Base-by-base conservation (phyloP, 2,113 vertebrate species). In the Camelus dromedarius region DNA sequence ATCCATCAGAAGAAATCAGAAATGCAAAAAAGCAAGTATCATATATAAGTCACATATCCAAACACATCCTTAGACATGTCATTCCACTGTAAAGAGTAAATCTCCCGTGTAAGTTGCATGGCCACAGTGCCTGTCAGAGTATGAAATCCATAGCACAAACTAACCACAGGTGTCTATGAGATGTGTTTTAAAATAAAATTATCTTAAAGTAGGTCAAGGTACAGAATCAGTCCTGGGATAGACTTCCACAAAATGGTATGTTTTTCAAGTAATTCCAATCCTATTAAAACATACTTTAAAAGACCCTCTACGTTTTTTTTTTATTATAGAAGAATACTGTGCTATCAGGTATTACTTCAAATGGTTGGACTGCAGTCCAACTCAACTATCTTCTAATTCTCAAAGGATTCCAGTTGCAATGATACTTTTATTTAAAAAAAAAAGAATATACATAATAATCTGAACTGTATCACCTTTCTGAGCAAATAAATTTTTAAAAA, bases 211-310 rank as follows among this genome's bases (percentile, higher is more conserved):
- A 60, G 8, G 19, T 73, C 76, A 91, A 96, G 60, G 20, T 81
- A n/a, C 38, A 86, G 50, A 77, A 64, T 56, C 48, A 89, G 73
- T 46, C 38, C 48, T 38, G 50, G 26, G 38, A 88, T 12, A 76
- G n/a, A 72, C 48, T 88, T 91, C 76, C 88, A 70, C 12, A 93
- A 96, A 83, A 88, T 9, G 2, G 56, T 19, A 28, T 50, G 22
- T 35, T 88, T 97, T 87, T 66, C 77, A 88, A 90, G 64, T 82
- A 93, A 91, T 82, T 85, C 42, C 35, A 84, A 79, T 80, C 28
- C 38, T 72, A 35, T 83, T 83, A 92, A 95, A 90, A 83, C 32
- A 82, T 22, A 93, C 30, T 77, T 67, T 69, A 94, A 87, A 95
- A 15, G 26, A 70, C n/a, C 11, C 20, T 62, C 8, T 70, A 90